phyloP scores from a whole-genome alignment of 2,113 vertebrate species.

The Ifrita kowaldi region DNA sequence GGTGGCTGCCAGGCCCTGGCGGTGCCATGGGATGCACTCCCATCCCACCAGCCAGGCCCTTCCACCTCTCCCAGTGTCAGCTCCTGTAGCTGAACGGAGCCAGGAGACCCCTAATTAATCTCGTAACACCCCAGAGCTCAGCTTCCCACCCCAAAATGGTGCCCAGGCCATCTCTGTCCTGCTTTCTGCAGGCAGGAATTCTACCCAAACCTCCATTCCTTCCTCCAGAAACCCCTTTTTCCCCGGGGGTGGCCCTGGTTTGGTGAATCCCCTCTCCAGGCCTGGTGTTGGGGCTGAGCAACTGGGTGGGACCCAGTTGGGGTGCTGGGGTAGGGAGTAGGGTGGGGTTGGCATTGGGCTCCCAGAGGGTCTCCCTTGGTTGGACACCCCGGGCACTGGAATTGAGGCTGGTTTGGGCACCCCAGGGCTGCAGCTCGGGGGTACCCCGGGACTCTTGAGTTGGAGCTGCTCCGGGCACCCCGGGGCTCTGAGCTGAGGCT shows the following conservation, averaged over 20 bases:
- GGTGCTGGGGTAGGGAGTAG: not conserved
- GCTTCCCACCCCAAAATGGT: not conserved
- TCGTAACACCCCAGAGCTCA: not conserved
- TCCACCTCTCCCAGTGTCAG: accelerated
- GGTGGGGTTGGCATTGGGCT: not conserved
- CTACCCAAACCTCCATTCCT: not conserved
- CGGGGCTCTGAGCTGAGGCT: not conserved
- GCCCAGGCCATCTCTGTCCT: not conserved
- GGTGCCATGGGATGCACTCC: not conserved
- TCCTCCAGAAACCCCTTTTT: not conserved
- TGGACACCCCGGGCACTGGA: not conserved
- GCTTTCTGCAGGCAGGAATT: not conserved
- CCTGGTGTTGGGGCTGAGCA: not conserved
- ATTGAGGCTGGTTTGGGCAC: not conserved
- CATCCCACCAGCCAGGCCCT: no score
- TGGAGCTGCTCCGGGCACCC: not conserved
- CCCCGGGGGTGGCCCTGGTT: not conserved
- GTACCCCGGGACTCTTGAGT: not conserved
- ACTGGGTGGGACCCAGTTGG: no score
- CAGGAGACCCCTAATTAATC: not conserved
- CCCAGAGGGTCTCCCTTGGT: not conserved
- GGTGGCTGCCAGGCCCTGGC: not conserved
- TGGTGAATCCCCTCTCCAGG: not conserved
- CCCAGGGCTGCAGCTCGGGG: not conserved
- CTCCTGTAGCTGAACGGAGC: not conserved